phyloP scores from a whole-genome alignment of 1,140 invertebrate genomes.

The Paracyclopina nana region DNA sequence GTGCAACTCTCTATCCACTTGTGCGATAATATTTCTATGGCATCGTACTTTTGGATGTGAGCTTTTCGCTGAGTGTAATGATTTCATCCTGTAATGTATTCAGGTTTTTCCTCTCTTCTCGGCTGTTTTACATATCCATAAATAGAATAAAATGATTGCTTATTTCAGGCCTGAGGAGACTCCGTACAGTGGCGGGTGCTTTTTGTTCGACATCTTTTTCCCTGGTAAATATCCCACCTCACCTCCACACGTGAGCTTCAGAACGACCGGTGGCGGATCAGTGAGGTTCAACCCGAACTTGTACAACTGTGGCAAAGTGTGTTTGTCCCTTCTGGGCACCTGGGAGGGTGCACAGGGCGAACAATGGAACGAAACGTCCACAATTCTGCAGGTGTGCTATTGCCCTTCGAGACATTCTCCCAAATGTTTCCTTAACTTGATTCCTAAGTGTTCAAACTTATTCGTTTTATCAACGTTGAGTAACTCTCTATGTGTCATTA shows the following conservation, averaged over 20 bases:
- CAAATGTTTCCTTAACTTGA: background rate
- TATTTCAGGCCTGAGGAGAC: constrained; percentile 71
- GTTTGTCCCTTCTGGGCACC: constrained; percentile 82
- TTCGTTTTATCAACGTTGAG: too few species aligned
- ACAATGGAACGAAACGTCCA: constrained; percentile 94
- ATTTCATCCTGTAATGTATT: too few species aligned
- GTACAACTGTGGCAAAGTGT: constrained; percentile 92
- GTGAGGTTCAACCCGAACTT: constrained; percentile 93
- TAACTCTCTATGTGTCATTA: too few species aligned
- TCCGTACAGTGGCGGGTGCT: constrained; percentile 71
- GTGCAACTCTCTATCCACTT: too few species aligned
- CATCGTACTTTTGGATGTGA: too few species aligned
- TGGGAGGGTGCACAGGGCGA: constrained; percentile 97
- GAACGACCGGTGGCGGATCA: constrained; percentile 78
- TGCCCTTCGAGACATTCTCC: background rate
- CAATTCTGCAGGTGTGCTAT: constrained; percentile 59
- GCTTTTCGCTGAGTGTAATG: too few species aligned
- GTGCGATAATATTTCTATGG: too few species aligned
- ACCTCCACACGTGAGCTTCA: constrained; percentile 37
- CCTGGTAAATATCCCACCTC: constrained; percentile 61
- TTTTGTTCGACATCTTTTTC: constrained; percentile 77
- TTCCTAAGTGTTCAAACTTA: background rate
- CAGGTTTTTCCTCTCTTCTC: too few species aligned
- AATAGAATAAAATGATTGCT: constrained; percentile 33
- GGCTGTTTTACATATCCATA: background rate